Conservation (phyloP, 1,140 invertebrate genomes). For the Aphelinus atriplicis region DNA sequence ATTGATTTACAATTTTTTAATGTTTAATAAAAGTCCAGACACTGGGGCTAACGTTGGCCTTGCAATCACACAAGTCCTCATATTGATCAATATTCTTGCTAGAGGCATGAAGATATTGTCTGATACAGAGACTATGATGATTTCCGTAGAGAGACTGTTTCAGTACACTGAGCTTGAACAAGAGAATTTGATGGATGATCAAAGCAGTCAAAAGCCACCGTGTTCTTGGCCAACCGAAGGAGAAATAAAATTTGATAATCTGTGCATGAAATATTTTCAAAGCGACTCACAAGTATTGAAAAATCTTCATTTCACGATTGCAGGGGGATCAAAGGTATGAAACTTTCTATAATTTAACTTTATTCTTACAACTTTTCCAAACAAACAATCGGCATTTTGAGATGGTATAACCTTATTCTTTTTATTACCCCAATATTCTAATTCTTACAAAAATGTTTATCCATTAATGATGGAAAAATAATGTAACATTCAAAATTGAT, state of each 20-base stretch:
- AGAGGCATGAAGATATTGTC: slow-evolving; percentile 83
- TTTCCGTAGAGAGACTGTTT: slow-evolving; percentile 79
- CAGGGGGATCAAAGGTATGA: slow-evolving; percentile 19
- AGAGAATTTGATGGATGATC: slow-evolving; percentile 47
- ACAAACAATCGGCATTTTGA: too few species aligned
- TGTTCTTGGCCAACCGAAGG: slow-evolving; percentile 66
- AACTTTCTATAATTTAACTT: neutral
- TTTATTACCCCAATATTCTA: too few species aligned
- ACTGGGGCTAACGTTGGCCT: slow-evolving; percentile 76
- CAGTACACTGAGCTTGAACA: slow-evolving; percentile 75
- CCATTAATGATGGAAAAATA: too few species aligned
- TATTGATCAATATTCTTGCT: slow-evolving; percentile 81
- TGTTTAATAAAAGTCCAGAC: slow-evolving; percentile 65
- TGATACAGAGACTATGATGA: slow-evolving; percentile 80
- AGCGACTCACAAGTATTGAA: slow-evolving; percentile 35
- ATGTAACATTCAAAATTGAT: too few species aligned
- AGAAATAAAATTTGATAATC: slow-evolving; percentile 73
- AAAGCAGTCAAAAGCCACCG: slow-evolving; percentile 62
- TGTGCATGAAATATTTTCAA: slow-evolving; percentile 69
- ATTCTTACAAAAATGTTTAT: too few species aligned
- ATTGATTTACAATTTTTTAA: slow-evolving; percentile 71
- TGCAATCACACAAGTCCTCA: slow-evolving; percentile 80
- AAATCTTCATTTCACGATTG: slow-evolving; percentile 58
- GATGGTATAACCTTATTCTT: too few species aligned
- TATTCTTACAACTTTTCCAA: neutral